Conservation (phyloP, 2,888 invertebrate species). For the Sesia bembeciformis region DNA sequence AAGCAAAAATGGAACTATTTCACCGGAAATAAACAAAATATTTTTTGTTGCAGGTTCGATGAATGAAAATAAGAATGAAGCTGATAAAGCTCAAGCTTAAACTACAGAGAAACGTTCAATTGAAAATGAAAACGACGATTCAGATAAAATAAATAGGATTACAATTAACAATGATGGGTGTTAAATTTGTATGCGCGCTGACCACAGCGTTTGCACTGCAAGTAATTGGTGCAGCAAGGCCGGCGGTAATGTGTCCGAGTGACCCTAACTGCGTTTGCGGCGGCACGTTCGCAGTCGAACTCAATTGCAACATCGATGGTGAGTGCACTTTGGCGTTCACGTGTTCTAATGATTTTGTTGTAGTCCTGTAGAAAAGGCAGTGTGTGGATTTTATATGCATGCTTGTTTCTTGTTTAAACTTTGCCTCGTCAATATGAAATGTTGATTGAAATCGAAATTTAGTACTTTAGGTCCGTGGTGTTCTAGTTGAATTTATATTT, state of each 20-base stretch:
- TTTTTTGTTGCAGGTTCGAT: conserved; percentile 13
- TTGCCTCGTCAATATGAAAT: too few species aligned
- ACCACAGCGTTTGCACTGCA: conserved; percentile 46
- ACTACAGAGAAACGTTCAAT: neutral
- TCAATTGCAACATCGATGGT: conserved; percentile 68
- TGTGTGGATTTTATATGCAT: too few species aligned
- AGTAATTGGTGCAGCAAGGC: conserved; percentile 49
- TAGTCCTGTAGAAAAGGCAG: neutral
- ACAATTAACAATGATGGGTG: conserved; percentile 27
- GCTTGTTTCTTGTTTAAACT: too few species aligned
- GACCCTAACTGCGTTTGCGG: conserved; percentile 68
- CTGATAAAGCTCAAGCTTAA: too few species aligned
- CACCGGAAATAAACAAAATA: neutral
- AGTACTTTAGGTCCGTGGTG: too few species aligned
- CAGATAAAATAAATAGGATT: neutral
- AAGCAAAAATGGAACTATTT: neutral
- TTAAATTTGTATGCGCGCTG: conserved; percentile 41
- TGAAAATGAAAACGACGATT: neutral
- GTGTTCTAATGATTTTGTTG: neutral
- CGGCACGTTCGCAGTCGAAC: conserved; percentile 58
- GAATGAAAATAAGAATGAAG: conserved; percentile 8
- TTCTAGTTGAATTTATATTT: too few species aligned
- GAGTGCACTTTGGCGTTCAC: conserved; percentile 36
- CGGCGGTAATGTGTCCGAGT: conserved; percentile 44
- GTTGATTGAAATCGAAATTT: too few species aligned